Conservation (phyloP, 92 coral and sea anemone species). For the Epizoanthus ramosus region DNA sequence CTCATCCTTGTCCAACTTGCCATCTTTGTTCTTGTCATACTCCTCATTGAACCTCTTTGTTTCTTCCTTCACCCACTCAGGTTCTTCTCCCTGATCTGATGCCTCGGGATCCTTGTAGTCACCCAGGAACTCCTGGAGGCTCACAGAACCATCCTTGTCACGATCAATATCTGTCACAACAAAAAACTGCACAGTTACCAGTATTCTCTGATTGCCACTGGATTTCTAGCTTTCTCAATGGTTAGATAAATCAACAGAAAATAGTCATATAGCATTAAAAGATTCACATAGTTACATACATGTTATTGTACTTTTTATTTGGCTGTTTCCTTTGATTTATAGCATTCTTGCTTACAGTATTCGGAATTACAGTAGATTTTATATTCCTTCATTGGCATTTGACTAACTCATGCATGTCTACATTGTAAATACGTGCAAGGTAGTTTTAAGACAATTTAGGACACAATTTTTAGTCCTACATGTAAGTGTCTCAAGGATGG, state of each 20-base stretch:
- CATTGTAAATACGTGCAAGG: no score
- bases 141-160: constrained; percentile 86
- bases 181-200: background rate
- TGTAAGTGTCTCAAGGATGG: no score
- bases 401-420: no score
- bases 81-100: constrained; percentile 62
- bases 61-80: constrained; percentile 96
- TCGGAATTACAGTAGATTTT: no score
- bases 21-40: constrained; percentile 91
- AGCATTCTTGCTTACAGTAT: no score
- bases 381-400: no score
- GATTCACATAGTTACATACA: background rate
- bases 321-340: no score
- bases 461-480: no score
- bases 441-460: no score
- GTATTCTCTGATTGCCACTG: no score
- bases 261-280: background rate
- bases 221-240: background rate
- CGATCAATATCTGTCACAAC: constrained; percentile 81
- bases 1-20: constrained; percentile 86
- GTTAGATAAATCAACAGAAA: background rate
- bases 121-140: constrained; percentile 90
- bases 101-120: constrained; percentile 85
- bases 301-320: no score
- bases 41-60: constrained; percentile 86